These are phyloP conservation scores for Eupithecia tripunctaria DNA, from an alignment of 2,888 invertebrate species.

Conservation along the genomic window DNA sequence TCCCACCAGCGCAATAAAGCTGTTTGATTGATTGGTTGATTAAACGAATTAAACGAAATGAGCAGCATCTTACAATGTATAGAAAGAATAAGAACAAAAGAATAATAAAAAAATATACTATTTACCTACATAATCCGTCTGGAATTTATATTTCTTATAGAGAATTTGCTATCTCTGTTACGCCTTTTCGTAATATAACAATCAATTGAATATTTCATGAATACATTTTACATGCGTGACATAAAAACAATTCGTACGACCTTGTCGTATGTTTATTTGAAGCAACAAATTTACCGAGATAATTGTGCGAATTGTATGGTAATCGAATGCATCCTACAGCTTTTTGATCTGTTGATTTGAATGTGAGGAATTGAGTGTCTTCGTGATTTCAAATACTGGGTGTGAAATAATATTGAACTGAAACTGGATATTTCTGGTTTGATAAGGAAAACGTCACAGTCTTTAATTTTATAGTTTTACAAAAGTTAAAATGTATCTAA, in stretches of 20 bases:
- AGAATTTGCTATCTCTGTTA: no score
- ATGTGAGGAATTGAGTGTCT: constrained; percentile 3
- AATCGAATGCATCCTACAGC: constrained; percentile 27
- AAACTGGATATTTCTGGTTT: constrained; percentile 5
- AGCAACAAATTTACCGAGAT: constrained; percentile 48
- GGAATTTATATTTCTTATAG: no score
- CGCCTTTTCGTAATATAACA: background rate
- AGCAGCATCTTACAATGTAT: no score
- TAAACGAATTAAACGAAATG: no score
- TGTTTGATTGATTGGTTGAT: no score
- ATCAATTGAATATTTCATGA: constrained; percentile 42
- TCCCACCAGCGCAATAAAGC: no score
- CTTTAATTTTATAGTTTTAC: background rate
- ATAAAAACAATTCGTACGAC: constrained; percentile 68
- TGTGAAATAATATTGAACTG: background rate
- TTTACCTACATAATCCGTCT: no score
- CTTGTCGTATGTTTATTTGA: constrained; percentile 64
- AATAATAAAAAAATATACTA: no score
- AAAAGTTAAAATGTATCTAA: background rate
- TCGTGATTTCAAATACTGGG: constrained; percentile 2
- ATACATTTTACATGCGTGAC: constrained; percentile 54
- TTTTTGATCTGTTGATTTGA: constrained; percentile 18
- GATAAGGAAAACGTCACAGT: background rate
- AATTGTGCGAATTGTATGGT: constrained; percentile 44
- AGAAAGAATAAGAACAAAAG: no score